Evolutionary conservation across 2,797 vertebrate species (phyloP).

Genomic region (Mormyrops boulengeri): DNA sequence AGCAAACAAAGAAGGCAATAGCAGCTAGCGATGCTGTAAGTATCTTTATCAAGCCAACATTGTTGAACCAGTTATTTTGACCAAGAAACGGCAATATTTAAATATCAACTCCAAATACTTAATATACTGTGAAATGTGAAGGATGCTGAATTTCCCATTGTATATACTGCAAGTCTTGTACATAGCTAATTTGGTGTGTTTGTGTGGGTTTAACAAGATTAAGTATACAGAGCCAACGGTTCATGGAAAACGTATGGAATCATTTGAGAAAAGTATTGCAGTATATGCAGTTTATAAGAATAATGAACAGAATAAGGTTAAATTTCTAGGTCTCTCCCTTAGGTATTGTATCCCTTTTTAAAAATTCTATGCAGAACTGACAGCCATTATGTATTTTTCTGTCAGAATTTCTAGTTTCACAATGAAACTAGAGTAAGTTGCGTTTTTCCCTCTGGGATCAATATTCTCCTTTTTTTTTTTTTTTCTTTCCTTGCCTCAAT

Average conservation of each 20-base stretch:
- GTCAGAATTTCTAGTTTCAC: not conserved
- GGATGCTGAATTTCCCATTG: not conserved
- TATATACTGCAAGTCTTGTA: not conserved
- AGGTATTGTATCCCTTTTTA: not conserved
- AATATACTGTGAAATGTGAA: not conserved
- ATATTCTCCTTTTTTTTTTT: not conserved
- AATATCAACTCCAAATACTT: not conserved
- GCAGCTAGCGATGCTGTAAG: not conserved
- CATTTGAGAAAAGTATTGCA: not conserved
- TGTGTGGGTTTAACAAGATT: not conserved
- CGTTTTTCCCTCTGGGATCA: not conserved
- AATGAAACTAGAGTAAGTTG: not conserved
- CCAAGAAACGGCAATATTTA: not conserved
- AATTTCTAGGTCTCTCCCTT: not conserved
- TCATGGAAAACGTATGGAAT: not conserved
- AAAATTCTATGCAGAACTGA: not conserved
- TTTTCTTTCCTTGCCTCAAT: not conserved
- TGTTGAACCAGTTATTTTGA: not conserved
- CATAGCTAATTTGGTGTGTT: not conserved
- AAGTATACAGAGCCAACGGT: not conserved
- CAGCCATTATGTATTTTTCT: not conserved
- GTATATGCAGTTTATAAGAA: not conserved
- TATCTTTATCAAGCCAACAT: not conserved
- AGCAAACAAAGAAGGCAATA: not conserved
- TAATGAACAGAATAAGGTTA: not conserved